Percentiles rank a stretch among this genome's conserved stretches.
phyloP scores from a whole-genome alignment of 1,140 invertebrate species.

The Caenorhabditis remanei region DNA sequence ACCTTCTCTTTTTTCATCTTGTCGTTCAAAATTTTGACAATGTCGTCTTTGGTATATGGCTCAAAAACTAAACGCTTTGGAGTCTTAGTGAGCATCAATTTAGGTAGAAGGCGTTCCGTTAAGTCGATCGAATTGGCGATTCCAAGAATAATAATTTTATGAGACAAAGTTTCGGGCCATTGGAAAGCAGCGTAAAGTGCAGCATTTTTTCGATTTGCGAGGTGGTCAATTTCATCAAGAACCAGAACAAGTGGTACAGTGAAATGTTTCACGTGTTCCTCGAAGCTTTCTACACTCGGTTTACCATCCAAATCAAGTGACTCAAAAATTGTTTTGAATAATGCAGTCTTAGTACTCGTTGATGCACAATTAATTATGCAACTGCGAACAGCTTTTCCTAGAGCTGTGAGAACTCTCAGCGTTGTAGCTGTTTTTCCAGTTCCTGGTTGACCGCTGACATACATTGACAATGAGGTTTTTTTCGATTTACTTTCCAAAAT shows the following conservation, averaged over 20 bases:
- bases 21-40: slow-evolving; percentile 87
- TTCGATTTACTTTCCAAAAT: slow-evolving; percentile 83
- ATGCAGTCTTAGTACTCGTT: slow-evolving; percentile 80
- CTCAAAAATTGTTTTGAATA: slow-evolving; percentile 79
- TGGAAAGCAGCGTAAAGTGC: slow-evolving; percentile 94
- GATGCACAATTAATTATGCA: slow-evolving; percentile 68
- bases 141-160: slow-evolving; percentile 86
- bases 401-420: slow-evolving; percentile 32
- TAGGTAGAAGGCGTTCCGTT: slow-evolving; percentile 89
- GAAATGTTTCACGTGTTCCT: slow-evolving; percentile 79
- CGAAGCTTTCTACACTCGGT: slow-evolving; percentile 77
- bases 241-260: slow-evolving; percentile 81
- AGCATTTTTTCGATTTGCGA: slow-evolving; percentile 87
- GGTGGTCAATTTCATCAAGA: slow-evolving; percentile 96
- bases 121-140: slow-evolving; percentile 96
- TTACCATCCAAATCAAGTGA: slow-evolving; percentile 67
- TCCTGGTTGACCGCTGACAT: slow-evolving; percentile 93
- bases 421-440: slow-evolving; percentile 82
- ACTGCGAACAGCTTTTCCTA: not conserved
- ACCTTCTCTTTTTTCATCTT: slow-evolving; percentile 83
- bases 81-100: slow-evolving; percentile 86
- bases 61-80: slow-evolving; percentile 87
- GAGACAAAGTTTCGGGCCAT: slow-evolving; percentile 84
- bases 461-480: slow-evolving; percentile 86
- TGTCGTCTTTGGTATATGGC: slow-evolving; percentile 91